Evolutionary conservation across 2,113 vertebrate genomes (phyloP), one percentile per base, ranked within the genome.

Genomic region (Plectropomus leopardus): DNA sequence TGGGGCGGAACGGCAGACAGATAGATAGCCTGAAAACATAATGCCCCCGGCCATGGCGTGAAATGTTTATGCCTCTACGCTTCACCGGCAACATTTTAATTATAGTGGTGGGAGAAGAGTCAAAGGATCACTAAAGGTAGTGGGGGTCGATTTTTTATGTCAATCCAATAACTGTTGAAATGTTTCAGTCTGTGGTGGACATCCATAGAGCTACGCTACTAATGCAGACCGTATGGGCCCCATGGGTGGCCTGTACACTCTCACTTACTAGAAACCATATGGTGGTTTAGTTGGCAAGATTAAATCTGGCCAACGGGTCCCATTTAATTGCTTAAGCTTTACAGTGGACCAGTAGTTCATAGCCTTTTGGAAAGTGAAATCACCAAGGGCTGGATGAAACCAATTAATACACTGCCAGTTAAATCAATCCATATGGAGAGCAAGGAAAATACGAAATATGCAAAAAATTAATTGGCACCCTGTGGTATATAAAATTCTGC

Each of bases 391-490:
- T 26, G 8, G 7, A 74, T 30, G 6, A 53, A 57, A 19, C 28
- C 36, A 53, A n/a, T 28, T 21, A 24, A 60, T 66, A 54, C 6
- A 36, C 15, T n/a, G 21, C 61, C 5, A 17, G 21, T 84, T 75
- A 34, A 45, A 64, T 53, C 10, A 26, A 42, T 64, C 42, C 42
- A 53, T 55, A 28, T 53, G 63, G 45, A 54, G 47, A 26, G 16
- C 45, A 65, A 24, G 32, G 40, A 8, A 58, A 72, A 45, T 72
- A 24, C 64, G 2, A 83, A 72, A 59, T 26, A 48, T 40, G 28
- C 19, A 26, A 59, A 58, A 26, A 44, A n/a, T 21, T 60, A 65
- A 74, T 69, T 73, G 57, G 36, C 30, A 77, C 76, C 45, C 66
- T 55, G 47, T 51, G 32, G 32, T 67, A n/a, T 74, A 19, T 40